Percentiles rank a stretch among this genome's conserved stretches.
These are phyloP conservation scores for Carpatolechia fugitivella DNA, from an alignment of 2,888 invertebrate species.

Conservation along the genomic window DNA sequence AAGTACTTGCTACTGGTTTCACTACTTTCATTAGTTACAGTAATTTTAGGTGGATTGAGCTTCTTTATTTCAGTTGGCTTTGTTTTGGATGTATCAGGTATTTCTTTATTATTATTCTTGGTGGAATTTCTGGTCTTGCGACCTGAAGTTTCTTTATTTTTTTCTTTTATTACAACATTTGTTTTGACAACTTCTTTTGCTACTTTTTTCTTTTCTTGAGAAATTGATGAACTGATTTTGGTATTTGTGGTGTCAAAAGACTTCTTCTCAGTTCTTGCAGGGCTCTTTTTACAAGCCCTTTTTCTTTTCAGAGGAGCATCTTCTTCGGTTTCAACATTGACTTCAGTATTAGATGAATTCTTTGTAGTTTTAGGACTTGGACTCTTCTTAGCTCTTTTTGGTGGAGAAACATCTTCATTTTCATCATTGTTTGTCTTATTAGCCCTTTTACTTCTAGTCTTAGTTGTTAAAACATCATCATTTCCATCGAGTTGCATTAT, in stretches of 20 bases:
- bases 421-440: conserved; percentile 9
- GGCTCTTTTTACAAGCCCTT: conserved; percentile 12
- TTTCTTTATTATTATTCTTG: background rate
- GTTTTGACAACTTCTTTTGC: background rate
- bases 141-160: background rate
- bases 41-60: conserved; percentile 39
- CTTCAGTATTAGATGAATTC: conserved; percentile 14
- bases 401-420: conserved; percentile 51
- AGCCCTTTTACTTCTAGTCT: conserved; percentile 39
- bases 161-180: background rate
- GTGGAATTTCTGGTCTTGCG: background rate
- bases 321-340: conserved; percentile 4
- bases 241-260: background rate
- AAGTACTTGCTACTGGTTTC: conserved; percentile 50
- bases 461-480: conserved; percentile 47
- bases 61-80: background rate
- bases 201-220: background rate
- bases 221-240: background rate
- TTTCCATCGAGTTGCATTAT: conserved; percentile 60
- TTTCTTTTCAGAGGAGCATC: background rate
- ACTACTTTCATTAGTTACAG: conserved; percentile 40
- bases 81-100: background rate
- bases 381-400: conserved; percentile 48
- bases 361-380: conserved; percentile 21
- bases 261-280: background rate